Evolutionary conservation across 2,797 vertebrate genomes (phyloP).

Genomic region (Crenuchus spilurus): DNA sequence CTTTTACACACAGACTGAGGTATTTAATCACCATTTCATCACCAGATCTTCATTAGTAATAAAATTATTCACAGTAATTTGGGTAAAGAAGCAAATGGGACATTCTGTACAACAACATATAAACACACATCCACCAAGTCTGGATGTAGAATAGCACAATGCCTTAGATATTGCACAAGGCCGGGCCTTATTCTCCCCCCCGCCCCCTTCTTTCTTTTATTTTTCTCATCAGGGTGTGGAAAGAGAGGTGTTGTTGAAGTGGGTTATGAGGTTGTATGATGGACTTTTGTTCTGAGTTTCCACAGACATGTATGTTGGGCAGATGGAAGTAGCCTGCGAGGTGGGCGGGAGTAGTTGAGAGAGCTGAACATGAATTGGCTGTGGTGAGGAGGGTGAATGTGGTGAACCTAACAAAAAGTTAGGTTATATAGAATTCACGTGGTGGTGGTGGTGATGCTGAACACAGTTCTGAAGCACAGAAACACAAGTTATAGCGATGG

Average conservation of each 20-base stretch:
- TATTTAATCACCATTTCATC: too few relatives aligned
- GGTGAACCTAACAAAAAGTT: background rate
- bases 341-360: background rate
- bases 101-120: too few relatives aligned
- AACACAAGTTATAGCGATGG: slow-evolving; percentile 49
- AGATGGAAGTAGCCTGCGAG: slow-evolving; percentile 5
- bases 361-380: background rate
- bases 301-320: slow-evolving; percentile 5
- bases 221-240: slow-evolving; percentile 31
- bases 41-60: too few relatives aligned
- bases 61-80: too few relatives aligned
- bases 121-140: slow-evolving; percentile 49
- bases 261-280: slow-evolving; percentile 10
- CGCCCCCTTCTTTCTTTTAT: slow-evolving; percentile 29
- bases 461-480: slow-evolving; percentile 51
- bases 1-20: too few relatives aligned
- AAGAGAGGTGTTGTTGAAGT: slow-evolving; percentile 8
- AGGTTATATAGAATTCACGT: slow-evolving; percentile 2
- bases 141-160: slow-evolving; percentile 50
- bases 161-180: slow-evolving; percentile 67
- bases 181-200: slow-evolving; percentile 70
- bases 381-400: slow-evolving; percentile 6
- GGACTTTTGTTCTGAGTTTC: slow-evolving; percentile 18
- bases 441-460: background rate
- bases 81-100: too few relatives aligned